These are phyloP conservation scores for Cephus pygmeus DNA, from an alignment of 2,888 invertebrate species.

Conservation along the genomic window DNA sequence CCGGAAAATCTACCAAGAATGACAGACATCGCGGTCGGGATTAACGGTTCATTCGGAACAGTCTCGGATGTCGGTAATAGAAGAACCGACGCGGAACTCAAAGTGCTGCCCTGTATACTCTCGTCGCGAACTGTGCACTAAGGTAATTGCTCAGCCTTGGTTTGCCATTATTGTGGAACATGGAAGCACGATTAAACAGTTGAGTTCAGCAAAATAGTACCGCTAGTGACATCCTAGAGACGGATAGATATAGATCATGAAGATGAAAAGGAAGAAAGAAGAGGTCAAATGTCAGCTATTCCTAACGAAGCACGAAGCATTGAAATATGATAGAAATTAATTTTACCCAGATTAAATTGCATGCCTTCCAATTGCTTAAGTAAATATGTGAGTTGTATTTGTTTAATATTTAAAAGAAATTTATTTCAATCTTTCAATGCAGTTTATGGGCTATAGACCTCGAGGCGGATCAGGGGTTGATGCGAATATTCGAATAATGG, in stretches of 20 bases:
- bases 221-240: not conserved
- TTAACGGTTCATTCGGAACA: not conserved
- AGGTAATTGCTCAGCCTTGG: not conserved
- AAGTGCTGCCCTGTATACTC: not conserved
- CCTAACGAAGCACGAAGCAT: not conserved
- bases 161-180: not conserved
- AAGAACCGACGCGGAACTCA: not conserved
- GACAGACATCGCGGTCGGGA: not conserved
- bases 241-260: not conserved
- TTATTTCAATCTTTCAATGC: not conserved
- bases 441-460: not conserved
- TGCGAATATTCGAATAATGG: constrained; percentile 19
- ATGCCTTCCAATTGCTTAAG: not conserved
- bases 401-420: not conserved
- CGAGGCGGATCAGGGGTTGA: not conserved
- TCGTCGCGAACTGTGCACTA: not conserved
- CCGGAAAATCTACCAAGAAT: not conserved
- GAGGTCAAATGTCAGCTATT: constrained; percentile 1
- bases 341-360: not conserved
- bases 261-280: constrained; percentile 17
- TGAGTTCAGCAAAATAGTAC: not conserved
- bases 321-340: not conserved
- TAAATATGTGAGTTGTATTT: not conserved
- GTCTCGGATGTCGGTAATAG: not conserved
- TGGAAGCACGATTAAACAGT: not conserved